Percentiles rank a stretch among this genome's conserved stretches.
phyloP scores from a whole-genome alignment of 2,797 vertebrate species.

The Lacerta viridis region DNA sequence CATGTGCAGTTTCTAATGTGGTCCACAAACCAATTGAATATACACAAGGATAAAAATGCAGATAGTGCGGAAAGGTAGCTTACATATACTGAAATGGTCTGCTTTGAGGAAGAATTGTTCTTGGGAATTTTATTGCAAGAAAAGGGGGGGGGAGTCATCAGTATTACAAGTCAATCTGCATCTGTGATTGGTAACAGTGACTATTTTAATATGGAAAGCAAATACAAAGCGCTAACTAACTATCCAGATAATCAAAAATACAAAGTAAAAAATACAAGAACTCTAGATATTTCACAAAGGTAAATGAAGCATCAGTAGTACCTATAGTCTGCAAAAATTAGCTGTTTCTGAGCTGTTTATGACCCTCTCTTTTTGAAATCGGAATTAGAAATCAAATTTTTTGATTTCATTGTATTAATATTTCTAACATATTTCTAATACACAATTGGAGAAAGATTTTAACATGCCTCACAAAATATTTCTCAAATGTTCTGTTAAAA shows the following conservation, averaged over 20 bases:
- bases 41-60: neutral
- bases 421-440: neutral
- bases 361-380: too few relatives aligned
- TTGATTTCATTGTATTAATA: neutral
- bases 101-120: neutral
- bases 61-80: neutral
- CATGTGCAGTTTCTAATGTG: neutral
- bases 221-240: neutral
- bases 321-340: neutral
- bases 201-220: neutral
- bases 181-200: neutral
- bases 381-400: too few relatives aligned
- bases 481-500: neutral
- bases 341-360: neutral
- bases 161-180: too few relatives aligned
- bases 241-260: neutral
- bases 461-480: neutral
- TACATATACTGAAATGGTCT: neutral
- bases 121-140: neutral
- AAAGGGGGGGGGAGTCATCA: too few relatives aligned
- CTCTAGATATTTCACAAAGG: neutral
- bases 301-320: neutral
- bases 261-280: neutral
- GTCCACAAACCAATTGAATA: neutral
- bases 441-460: neutral